phyloP scores from a whole-genome alignment of 2,888 invertebrate species.

The Cerastis leucographa region DNA sequence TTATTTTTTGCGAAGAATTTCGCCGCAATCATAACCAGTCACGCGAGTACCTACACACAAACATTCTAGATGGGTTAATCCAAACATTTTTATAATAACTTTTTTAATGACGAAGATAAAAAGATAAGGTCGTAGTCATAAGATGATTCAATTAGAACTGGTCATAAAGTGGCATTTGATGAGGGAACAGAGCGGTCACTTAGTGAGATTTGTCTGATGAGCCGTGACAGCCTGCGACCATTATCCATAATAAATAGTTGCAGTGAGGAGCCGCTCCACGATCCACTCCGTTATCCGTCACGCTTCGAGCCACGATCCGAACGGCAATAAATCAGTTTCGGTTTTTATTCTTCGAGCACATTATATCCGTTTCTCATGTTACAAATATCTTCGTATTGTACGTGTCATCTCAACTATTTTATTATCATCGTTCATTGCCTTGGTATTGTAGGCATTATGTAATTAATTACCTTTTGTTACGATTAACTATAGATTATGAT shows the following conservation, averaged over 20 bases:
- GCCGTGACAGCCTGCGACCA: constrained; percentile 75
- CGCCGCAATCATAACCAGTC: constrained; percentile 79
- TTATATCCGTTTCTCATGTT: constrained; percentile 62
- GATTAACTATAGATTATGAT: neutral
- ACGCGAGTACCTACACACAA: constrained; percentile 80
- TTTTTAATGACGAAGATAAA: constrained; percentile 33
- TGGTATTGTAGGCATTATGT: constrained; percentile 16
- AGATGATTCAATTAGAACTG: constrained; percentile 63
- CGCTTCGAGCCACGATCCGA: constrained; percentile 71
- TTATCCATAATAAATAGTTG: constrained; percentile 82
- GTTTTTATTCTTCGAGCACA: constrained; percentile 69
- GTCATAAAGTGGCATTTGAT: constrained; percentile 62
- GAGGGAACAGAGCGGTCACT: constrained; percentile 70
- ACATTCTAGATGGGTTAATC: constrained; percentile 62
- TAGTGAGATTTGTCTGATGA: constrained; percentile 73
- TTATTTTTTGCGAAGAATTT: constrained; percentile 85
- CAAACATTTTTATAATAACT: constrained; percentile 34
- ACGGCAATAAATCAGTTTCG: constrained; percentile 74
- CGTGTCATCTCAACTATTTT: constrained; percentile 53
- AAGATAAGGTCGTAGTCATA: constrained; percentile 39
- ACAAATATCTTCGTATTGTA: constrained; percentile 61
- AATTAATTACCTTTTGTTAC: constrained; percentile 24
- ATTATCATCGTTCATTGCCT: constrained; percentile 42
- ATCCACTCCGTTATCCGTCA: constrained; percentile 78
- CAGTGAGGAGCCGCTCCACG: constrained; percentile 69